Percentiles rank a stretch among this genome's conserved stretches.
Conservation (phyloP, 2,113 vertebrate species). For the Brachionichthys hirsutus region DNA sequence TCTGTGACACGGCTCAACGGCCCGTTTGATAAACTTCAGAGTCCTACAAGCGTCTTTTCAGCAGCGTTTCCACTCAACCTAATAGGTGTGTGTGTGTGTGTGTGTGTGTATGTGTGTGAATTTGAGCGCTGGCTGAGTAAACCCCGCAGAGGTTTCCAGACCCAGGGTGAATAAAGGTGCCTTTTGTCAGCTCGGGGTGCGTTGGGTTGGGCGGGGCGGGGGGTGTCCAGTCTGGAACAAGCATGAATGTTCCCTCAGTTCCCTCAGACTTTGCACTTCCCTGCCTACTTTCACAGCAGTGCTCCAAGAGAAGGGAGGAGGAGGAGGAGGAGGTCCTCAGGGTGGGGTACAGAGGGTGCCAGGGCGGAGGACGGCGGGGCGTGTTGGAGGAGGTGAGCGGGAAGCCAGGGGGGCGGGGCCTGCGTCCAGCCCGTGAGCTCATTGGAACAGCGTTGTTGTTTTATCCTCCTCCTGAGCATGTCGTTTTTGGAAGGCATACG, state of each 20-base stretch:
- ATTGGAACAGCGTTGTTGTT: slow-evolving; percentile 90
- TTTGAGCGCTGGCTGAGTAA: slow-evolving; percentile 68
- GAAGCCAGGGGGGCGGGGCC: slow-evolving; percentile 85
- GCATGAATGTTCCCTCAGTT: slow-evolving; percentile 91
- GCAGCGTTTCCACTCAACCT: slow-evolving; percentile 55
- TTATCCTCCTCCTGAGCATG: slow-evolving; percentile 79
- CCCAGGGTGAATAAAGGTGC: slow-evolving; percentile 89
- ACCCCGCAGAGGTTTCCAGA: slow-evolving; percentile 65
- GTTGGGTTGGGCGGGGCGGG: slow-evolving; percentile 52
- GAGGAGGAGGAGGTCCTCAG: slow-evolving; percentile 60
- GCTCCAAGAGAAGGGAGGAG: slow-evolving; percentile 73
- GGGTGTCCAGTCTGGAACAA: slow-evolving; percentile 77
- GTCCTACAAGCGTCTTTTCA: slow-evolving; percentile 59
- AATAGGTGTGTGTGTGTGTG: slow-evolving; percentile 15
- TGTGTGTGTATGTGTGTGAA: slow-evolving; percentile 16
- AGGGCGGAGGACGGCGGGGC: slow-evolving; percentile 68
- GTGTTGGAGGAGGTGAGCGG: slow-evolving; percentile 52
- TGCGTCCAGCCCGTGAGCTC: slow-evolving; percentile 93
- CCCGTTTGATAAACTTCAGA: slow-evolving; percentile 25
- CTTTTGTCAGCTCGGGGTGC: slow-evolving; percentile 85
- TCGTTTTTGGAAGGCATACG: slow-evolving; percentile 90
- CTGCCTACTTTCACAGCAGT: slow-evolving; percentile 80
- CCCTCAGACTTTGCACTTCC: slow-evolving; percentile 81
- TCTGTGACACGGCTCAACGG: slow-evolving; percentile 10
- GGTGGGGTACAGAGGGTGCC: slow-evolving; percentile 52